phyloP scores from a whole-genome alignment of 2,888 invertebrate species.

The Linnaemya tessellans region DNA sequence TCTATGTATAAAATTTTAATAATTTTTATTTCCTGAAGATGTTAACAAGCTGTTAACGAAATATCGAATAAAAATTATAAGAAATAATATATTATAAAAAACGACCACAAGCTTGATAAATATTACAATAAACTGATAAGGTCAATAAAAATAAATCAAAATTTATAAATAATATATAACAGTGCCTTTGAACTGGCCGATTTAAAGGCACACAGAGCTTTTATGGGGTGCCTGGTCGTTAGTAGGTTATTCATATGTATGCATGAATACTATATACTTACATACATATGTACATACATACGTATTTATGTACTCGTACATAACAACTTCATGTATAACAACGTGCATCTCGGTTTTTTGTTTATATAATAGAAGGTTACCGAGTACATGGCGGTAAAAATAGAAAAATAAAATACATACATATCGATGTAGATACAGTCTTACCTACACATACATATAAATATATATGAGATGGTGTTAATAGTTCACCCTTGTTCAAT shows the following conservation, averaged over 20 bases:
- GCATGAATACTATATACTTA: too few relatives aligned
- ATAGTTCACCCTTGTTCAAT: slow-evolving; percentile 50
- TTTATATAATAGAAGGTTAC: slow-evolving; percentile 39
- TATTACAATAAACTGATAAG: too few relatives aligned
- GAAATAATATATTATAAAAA: too few relatives aligned
- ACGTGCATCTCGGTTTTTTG: slow-evolving; percentile 3
- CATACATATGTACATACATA: slow-evolving; percentile 20
- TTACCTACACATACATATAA: too few relatives aligned
- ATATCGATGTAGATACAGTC: not conserved
- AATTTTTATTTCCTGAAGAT: too few relatives aligned
- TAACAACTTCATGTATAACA: slow-evolving; percentile 4
- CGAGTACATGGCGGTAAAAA: slow-evolving; percentile 60
- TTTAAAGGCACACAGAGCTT: not conserved
- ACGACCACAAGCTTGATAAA: too few relatives aligned
- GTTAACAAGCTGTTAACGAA: too few relatives aligned
- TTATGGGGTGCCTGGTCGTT: slow-evolving; percentile 4
- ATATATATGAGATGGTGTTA: slow-evolving; percentile 49
- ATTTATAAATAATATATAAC: too few relatives aligned
- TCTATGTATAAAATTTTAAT: too few relatives aligned
- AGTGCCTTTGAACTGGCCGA: not conserved
- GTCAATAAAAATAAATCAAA: too few relatives aligned
- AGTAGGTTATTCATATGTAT: slow-evolving; percentile 1
- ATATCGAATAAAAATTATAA: too few relatives aligned
- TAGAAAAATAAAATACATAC: slow-evolving; percentile 13
- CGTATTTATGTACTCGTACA: too few relatives aligned